Evolutionary conservation across 2,113 vertebrate genomes (phyloP).

Genomic region (Nannospalax galili): DNA sequence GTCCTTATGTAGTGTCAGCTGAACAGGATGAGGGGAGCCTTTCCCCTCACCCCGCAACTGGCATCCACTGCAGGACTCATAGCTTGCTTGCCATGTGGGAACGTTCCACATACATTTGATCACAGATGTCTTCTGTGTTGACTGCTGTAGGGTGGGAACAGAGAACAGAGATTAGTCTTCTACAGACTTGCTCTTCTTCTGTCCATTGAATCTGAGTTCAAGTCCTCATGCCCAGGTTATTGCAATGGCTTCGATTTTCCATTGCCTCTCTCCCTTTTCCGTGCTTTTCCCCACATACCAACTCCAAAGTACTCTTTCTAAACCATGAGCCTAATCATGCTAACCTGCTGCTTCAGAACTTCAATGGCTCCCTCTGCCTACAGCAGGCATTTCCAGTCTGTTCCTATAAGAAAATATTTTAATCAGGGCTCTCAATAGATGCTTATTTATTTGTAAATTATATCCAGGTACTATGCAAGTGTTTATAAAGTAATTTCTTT

Average conservation of each 20-base stretch:
- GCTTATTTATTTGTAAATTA: slow-evolving; percentile 5
- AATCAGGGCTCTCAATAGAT: background rate
- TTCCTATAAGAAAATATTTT: background rate
- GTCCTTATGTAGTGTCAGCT: too few species aligned
- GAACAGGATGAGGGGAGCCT: too few species aligned
- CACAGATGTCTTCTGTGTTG: background rate
- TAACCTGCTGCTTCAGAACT: background rate
- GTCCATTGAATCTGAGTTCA: background rate
- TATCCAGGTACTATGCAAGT: background rate
- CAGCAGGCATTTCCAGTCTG: background rate
- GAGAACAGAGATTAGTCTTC: background rate
- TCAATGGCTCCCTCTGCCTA: background rate
- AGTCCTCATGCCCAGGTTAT: background rate
- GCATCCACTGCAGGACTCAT: background rate
- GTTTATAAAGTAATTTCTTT: background rate
- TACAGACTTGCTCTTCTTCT: background rate
- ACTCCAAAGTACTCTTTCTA: background rate
- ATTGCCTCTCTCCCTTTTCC: background rate
- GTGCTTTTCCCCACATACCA: rapidly evolving
- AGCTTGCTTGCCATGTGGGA: background rate
- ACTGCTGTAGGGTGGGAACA: background rate
- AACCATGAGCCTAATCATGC: background rate
- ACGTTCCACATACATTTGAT: background rate
- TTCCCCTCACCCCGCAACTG: too few species aligned
- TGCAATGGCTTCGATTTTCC: background rate